Evolutionary conservation across 2,888 invertebrate species (phyloP), one percentile per base, ranked within the genome.

Genomic region (Drosophila fulvimacula): DNA sequence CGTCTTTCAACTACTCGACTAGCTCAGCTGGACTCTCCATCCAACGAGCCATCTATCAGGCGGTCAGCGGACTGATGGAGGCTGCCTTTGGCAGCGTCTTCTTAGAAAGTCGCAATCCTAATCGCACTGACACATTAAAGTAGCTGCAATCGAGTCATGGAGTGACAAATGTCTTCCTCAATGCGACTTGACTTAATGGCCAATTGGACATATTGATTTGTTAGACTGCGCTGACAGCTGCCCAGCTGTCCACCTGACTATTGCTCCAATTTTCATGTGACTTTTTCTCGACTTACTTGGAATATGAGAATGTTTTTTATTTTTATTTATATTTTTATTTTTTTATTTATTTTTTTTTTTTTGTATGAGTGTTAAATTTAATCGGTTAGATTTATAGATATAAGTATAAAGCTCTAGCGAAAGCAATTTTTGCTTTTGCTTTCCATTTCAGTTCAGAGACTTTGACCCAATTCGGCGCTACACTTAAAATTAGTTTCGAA

Each of bases 81-180:
- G 65, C 44, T 30, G 51, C 30, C 17, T 53, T 42, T 41, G 52
- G 34, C 19, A 39, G 39, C 62, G 39, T 82, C 79, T 84, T 89
- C 90, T 79, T 90, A 89, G 89, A 89, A 89, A 89, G 89, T 90
- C 77, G 78, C 61, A 56, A 53, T 66, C 70, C 56, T 58, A 58
- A 65, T 68, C 60, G 65, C 70, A 61, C 59, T 87, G 84, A 76
- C 87, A 83, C 80, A 82, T 84, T 84, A 82, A 88, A 57, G 46
- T 42, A 72, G 62, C 68, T 71, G 55, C 72, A 48, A 62, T 56
- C 79, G 75, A 61, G 63, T 51, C 60, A 68, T 59, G 46, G 73
- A 77, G 73, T 85, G 88, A 88, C 81, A 90, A 86, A 90, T 90
- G 82, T 89, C 87, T 84, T 81, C 76, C 81, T 79, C 87, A 72